Conservation (phyloP, 2,888 invertebrate species). For the Pinctada fucata region DNA sequence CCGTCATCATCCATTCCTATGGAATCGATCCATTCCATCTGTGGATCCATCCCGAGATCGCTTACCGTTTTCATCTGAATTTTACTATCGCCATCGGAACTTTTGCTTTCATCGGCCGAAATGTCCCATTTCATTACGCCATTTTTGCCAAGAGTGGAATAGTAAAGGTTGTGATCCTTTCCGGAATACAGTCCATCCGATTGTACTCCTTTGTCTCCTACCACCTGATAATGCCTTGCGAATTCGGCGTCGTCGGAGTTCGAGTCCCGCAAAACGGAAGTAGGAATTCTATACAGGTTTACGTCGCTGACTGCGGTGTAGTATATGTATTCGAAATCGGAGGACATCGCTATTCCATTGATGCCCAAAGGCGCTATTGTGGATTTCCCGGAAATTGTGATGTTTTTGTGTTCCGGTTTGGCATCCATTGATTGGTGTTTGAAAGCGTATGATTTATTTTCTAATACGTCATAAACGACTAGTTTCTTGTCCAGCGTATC, state of each 20-base stretch:
- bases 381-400: conserved; percentile 51
- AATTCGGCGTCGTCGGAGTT: conserved; percentile 39
- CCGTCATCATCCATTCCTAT: conserved; percentile 51
- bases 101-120: background rate
- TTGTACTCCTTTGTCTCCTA: conserved; percentile 50
- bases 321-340: conserved; percentile 55
- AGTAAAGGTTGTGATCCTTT: conserved; percentile 47
- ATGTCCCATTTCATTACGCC: conserved; percentile 51
- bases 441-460: conserved; percentile 47
- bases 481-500: conserved; percentile 54
- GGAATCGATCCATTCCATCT: conserved; percentile 59
- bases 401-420: conserved; percentile 35
- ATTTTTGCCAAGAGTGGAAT: conserved; percentile 44
- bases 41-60: conserved; percentile 40
- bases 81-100: conserved; percentile 31
- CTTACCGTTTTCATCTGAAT: conserved; percentile 27
- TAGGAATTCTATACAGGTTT: conserved; percentile 50
- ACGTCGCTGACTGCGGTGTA: conserved; percentile 54
- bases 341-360: conserved; percentile 59
- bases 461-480: conserved; percentile 52
- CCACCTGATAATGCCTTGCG: conserved; percentile 26
- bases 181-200: conserved; percentile 54
- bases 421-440: conserved; percentile 48
- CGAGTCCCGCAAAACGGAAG: conserved; percentile 41
- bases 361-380: conserved; percentile 46